These are phyloP conservation scores for Parochlus steinenii DNA, from an alignment of 2,888 invertebrate genomes.

Conservation along the genomic window DNA sequence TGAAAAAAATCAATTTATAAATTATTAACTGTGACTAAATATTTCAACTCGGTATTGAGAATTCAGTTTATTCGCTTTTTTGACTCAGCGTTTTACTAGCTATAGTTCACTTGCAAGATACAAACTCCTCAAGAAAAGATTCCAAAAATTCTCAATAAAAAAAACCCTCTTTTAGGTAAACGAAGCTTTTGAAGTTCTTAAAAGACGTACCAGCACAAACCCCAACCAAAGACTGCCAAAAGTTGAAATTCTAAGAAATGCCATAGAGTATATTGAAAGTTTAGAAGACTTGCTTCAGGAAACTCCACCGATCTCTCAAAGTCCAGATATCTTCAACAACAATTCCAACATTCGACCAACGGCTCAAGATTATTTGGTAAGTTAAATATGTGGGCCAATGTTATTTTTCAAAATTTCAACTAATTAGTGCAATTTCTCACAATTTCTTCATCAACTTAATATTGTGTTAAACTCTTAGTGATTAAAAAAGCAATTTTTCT, in stretches of 20 bases:
- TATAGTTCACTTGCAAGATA: too few species aligned
- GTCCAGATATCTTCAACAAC: slow-evolving; percentile 24
- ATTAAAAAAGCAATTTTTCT: background rate
- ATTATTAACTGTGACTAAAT: too few species aligned
- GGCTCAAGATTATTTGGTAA: slow-evolving; percentile 30
- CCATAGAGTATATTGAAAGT: slow-evolving; percentile 94
- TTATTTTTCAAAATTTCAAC: background rate
- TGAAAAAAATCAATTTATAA: background rate
- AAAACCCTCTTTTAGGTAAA: slow-evolving; percentile 73
- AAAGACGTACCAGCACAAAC: slow-evolving; percentile 82
- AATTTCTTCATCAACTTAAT: background rate
- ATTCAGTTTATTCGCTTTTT: too few species aligned
- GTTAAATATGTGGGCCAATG: slow-evolving; percentile 14
- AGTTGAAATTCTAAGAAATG: slow-evolving; percentile 91
- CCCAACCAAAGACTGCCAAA: slow-evolving; percentile 94
- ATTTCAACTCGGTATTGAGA: too few species aligned
- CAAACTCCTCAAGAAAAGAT: too few species aligned
- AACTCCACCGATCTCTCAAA: slow-evolving; percentile 24
- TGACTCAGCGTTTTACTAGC: too few species aligned
- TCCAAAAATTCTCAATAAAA: too few species aligned
- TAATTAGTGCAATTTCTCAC: background rate
- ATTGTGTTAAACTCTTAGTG: background rate
- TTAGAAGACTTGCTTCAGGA: slow-evolving; percentile 66
- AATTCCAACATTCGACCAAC: slow-evolving; percentile 24
- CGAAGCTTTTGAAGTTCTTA: slow-evolving; percentile 92